Conservation (phyloP, 2,797 vertebrate genomes). For the Halcyon badia region DNA sequence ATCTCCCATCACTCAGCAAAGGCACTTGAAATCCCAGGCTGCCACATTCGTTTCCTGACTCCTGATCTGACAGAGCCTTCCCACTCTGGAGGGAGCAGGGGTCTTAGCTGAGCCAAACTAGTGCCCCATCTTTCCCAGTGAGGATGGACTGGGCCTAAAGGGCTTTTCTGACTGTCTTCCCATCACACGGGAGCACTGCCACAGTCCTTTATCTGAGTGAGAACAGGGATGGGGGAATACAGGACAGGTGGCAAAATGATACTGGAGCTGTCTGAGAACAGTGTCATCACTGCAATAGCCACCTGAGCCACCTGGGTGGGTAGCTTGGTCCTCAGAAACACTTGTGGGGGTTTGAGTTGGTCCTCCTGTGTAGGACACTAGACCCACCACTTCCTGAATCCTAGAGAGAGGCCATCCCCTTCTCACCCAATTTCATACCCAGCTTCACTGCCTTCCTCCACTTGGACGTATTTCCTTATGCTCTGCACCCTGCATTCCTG, state of each 20-base stretch:
- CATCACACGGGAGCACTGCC: neutral
- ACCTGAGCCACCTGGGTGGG: neutral
- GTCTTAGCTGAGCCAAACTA: neutral
- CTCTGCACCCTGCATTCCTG: neutral
- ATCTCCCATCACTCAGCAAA: neutral
- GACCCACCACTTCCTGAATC: neutral
- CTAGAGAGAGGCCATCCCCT: neutral
- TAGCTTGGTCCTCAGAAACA: neutral
- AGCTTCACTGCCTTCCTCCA: neutral
- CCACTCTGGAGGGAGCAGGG: neutral
- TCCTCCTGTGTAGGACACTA: neutral
- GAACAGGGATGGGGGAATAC: neutral
- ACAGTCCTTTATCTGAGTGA: neutral
- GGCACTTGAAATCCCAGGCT: neutral
- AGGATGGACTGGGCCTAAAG: neutral
- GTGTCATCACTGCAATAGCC: neutral
- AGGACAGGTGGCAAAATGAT: neutral
- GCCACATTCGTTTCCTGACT: neutral
- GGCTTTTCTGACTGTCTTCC: neutral
- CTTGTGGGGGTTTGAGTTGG: neutral
- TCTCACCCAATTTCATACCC: neutral
- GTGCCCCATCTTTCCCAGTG: rapidly evolving
- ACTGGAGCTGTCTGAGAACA: neutral
- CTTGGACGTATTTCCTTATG: neutral
- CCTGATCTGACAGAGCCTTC: neutral